Evolutionary conservation across 92 coral and sea anemone genomes (phyloP).

Genomic region (Montipora capitata): DNA sequence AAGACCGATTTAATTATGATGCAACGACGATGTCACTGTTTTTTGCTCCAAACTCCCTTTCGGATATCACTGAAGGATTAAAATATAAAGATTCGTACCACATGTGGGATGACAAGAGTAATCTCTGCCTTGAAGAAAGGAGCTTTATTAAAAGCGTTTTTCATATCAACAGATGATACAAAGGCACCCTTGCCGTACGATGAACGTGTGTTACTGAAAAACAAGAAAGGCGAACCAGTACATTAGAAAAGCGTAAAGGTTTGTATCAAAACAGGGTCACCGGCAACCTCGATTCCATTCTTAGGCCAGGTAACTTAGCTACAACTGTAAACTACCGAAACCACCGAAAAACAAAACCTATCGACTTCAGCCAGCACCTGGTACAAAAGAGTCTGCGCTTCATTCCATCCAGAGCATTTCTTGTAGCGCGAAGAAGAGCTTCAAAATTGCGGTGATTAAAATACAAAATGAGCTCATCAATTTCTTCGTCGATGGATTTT

Average conservation of each 20-base stretch:
- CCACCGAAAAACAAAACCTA: not conserved
- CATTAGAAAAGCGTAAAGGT: too few species aligned
- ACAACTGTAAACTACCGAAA: too few species aligned
- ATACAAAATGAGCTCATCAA: constrained; percentile 88
- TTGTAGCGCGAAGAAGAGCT: constrained; percentile 86
- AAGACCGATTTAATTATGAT: too few species aligned
- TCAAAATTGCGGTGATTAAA: constrained; percentile 92
- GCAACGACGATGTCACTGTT: too few species aligned
- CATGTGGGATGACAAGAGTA: constrained; percentile 90
- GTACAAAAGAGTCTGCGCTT: constrained; percentile 88
- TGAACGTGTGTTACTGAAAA: constrained; percentile 67
- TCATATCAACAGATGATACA: constrained; percentile 42
- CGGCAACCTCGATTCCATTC: too few species aligned
- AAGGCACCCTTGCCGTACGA: constrained; percentile 77
- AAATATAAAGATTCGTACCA: constrained; percentile 64
- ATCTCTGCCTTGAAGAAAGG: constrained; percentile 92
- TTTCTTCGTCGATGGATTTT: constrained; percentile 89
- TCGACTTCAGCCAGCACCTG: constrained; percentile 38
- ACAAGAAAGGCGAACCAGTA: not conserved
- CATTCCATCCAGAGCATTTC: constrained; percentile 90
- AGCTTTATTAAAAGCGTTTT: constrained; percentile 75
- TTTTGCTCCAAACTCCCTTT: too few species aligned
- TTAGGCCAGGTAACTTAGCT: not conserved
- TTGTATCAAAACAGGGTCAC: too few species aligned
- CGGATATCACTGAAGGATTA: not conserved